Conservation (phyloP, 1,140 invertebrate species). For the Sogatella furcifera region DNA sequence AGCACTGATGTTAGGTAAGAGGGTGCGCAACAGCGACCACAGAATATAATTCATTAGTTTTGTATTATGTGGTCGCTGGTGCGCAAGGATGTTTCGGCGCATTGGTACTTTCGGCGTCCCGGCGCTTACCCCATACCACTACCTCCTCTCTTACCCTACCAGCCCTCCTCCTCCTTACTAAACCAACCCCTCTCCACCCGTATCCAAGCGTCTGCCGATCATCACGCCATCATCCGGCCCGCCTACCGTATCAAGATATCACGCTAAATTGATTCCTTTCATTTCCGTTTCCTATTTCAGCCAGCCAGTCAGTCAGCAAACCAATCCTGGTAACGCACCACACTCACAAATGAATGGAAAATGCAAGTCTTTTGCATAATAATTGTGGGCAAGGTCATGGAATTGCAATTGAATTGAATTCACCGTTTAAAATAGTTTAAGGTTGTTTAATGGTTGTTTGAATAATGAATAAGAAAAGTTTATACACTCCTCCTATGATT, state of each 20-base stretch:
- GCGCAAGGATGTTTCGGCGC: background rate
- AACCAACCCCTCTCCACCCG: background rate
- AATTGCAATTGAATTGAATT: no score
- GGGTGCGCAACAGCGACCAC: no score
- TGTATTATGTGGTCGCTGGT: no score
- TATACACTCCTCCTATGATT: no score
- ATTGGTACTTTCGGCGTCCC: background rate
- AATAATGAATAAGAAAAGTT: no score
- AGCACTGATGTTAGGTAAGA: background rate
- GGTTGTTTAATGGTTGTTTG: no score
- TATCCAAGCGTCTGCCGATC: background rate
- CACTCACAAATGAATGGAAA: no score
- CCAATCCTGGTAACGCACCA: no score
- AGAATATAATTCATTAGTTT: no score
- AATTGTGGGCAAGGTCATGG: no score
- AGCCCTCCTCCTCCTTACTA: background rate
- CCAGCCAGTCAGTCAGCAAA: background rate
- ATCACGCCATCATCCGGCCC: background rate
- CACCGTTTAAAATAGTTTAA: no score
- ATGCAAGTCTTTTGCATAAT: no score
- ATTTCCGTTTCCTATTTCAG: constrained; percentile 1
- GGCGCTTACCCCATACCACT: background rate
- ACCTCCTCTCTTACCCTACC: background rate
- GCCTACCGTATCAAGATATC: background rate
- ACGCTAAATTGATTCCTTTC: constrained; percentile 1